A percentile compares a stretch with the other conserved stretches of the same genome.
Conservation (phyloP, 1,140 invertebrate genomes). For the Scylla paramamosain region DNA sequence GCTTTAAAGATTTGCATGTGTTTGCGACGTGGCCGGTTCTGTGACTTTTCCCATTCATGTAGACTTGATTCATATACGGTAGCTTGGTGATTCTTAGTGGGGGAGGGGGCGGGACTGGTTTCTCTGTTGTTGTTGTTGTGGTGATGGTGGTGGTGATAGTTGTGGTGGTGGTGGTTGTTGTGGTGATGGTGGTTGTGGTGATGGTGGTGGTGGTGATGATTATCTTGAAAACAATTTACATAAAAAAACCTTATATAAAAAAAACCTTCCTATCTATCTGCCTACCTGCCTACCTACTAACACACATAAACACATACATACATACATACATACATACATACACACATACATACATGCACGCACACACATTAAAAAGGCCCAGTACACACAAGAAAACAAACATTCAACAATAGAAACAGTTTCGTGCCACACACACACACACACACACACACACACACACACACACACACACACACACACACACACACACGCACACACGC, state of each 20-base stretch:
- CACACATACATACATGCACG: conserved; percentile 13
- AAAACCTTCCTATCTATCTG: neutral
- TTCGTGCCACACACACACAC: conserved; percentile 45
- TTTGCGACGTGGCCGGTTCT: too few species aligned
- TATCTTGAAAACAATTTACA: too few species aligned
- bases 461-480: conserved; percentile 50
- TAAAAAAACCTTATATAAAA: neutral
- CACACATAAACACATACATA: conserved; percentile 28
- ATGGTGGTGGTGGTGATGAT: too few species aligned
- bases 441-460: conserved; percentile 44
- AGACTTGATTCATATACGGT: too few species aligned
- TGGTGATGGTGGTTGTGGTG: neutral
- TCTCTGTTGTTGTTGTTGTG: neutral
- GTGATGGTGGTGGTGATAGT: neutral
- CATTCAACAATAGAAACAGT: too few species aligned
- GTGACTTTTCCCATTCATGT: too few species aligned
- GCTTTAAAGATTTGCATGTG: too few species aligned
- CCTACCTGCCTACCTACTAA: neutral
- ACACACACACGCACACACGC: conserved; percentile 29
- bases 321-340: conserved; percentile 6
- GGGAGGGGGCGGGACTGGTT: too few species aligned
- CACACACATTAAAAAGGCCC: neutral
- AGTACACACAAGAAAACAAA: too few species aligned
- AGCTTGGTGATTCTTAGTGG: too few species aligned
- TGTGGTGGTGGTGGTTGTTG: neutral